phyloP scores from a whole-genome alignment of 2,797 vertebrate genomes.

The Sebastes hubbsi region DNA sequence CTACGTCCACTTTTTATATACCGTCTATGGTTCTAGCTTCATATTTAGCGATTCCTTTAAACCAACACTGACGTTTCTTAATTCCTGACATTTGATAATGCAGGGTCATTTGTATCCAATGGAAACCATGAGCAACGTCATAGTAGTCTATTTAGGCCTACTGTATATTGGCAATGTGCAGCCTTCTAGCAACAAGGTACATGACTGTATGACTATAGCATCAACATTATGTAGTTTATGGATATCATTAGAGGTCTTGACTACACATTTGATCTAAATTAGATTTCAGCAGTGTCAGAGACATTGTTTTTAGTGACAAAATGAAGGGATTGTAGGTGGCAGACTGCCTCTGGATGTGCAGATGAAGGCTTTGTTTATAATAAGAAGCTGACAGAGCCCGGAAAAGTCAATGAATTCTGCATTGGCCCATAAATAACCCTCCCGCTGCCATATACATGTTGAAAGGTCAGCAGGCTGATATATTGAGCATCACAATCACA shows the following conservation, averaged over 20 bases:
- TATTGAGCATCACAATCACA: slow-evolving; percentile 51
- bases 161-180: background rate
- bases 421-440: slow-evolving; percentile 49
- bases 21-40: background rate
- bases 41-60: background rate
- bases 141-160: background rate
- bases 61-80: background rate
- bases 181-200: background rate
- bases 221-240: background rate
- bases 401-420: slow-evolving; percentile 54
- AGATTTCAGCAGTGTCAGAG: background rate
- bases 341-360: slow-evolving; percentile 21
- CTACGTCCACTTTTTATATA: no score
- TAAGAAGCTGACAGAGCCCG: slow-evolving; percentile 7
- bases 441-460: background rate
- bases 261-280: background rate
- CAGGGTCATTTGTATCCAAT: background rate
- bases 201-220: background rate
- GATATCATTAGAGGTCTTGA: background rate
- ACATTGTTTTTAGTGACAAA: slow-evolving; percentile 12
- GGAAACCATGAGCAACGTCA: background rate
- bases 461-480: slow-evolving; percentile 57
- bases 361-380: slow-evolving; percentile 28
- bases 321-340: background rate
- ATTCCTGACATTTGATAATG: background rate